phyloP scores from a whole-genome alignment of 2,888 invertebrate species.

The Strigamia transsilvanica region DNA sequence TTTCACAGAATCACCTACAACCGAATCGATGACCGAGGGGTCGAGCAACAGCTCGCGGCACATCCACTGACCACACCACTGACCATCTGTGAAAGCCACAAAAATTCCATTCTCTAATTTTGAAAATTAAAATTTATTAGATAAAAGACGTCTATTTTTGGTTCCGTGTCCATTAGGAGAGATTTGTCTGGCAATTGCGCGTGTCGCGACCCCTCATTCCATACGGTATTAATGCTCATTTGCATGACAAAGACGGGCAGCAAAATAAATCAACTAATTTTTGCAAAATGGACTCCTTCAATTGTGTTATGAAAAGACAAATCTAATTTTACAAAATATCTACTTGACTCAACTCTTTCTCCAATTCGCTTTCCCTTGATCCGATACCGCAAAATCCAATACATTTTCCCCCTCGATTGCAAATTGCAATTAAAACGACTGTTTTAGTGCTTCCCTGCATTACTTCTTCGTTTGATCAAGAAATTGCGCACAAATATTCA shows the following conservation, averaged over 20 bases:
- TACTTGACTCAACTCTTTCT: constrained; percentile 11
- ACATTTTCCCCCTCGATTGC: no score
- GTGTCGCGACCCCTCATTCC: constrained; percentile 22
- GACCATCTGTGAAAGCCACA: neutral
- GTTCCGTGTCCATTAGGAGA: neutral
- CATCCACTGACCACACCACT: neutral
- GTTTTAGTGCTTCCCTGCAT: neutral
- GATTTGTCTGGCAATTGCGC: neutral
- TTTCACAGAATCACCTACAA: constrained; percentile 31
- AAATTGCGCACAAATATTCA: neutral
- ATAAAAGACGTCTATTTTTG: neutral
- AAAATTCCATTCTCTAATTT: neutral
- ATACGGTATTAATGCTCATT: neutral
- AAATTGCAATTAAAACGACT: constrained; percentile 24
- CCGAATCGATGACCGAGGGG: constrained; percentile 34
- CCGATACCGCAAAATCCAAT: constrained; percentile 13
- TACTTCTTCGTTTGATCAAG: neutral
- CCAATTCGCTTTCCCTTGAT: neutral
- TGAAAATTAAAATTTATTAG: neutral
- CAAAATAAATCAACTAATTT: constrained; percentile 31
- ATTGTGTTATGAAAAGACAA: constrained; percentile 31
- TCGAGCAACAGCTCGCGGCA: constrained; percentile 3
- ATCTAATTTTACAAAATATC: neutral
- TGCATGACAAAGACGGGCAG: constrained; percentile 6
- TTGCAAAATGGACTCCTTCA: constrained; percentile 26